Evolutionary conservation across 2,797 vertebrate species (phyloP), one percentile per base, ranked within the genome.

Genomic region (Mustela erminea): DNA sequence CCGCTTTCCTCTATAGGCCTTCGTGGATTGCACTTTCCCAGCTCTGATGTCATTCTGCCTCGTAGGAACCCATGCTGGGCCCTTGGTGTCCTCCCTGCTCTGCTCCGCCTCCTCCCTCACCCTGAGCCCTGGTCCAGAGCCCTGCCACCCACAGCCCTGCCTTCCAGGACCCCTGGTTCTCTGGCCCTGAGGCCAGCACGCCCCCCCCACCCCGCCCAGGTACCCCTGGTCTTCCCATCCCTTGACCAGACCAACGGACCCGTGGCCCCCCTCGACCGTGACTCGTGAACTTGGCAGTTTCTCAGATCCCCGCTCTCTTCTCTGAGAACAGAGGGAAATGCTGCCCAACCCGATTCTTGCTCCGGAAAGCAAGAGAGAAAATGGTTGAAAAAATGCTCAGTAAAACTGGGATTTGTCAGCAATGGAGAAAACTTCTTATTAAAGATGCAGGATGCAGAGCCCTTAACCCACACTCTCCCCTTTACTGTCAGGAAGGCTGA

Each of bases 391-490:
- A 94, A 80, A n/a, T 35, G 86, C 62, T 78, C 66, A 41, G 29
- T 78, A 35, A 87, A 87, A 43, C 64, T 74, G 81, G 87, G 85
- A 68, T 94, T 81, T 49, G 60, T 81, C 46, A n/a, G 83, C 89
- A 66, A 86, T 91, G n/a, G 68, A 85, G 77, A 82, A 52, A 64
- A 95, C 90, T 84, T 27, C 77, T 87, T 70, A 68, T 87, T 80
- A 86, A 82, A 97, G 90, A 83, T 10, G 0, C 5, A 1, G 41
- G 68, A 41, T 5, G 70, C 52, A 23, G 74, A 64, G 23, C 13
- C 6, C 56, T 12, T 7, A 38, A 23, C 66, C 66, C 18, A 46
- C 13, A 14, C 32, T 13, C 35, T 56, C 85, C 46, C 21, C 29
- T 46, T 29, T 43, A 7, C 46, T 25, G 62, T 81, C 56, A 27